Base-by-base conservation (phyloP, 1,140 invertebrate genomes). In the Magallana gigas region DNA sequence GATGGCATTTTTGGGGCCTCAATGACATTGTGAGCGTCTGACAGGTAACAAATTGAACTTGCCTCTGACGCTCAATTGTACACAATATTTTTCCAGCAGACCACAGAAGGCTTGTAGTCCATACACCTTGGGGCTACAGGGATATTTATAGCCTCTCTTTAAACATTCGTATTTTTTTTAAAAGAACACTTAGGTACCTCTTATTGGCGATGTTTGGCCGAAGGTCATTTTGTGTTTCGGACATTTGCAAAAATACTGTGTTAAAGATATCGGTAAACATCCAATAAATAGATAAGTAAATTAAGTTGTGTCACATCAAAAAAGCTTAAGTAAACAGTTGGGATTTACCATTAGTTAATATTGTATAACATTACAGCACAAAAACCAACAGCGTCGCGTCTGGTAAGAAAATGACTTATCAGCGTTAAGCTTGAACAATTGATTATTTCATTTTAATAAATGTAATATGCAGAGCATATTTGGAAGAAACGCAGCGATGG, bases 351-450 rank as follows among this genome's bases (percentile, higher is more conserved):
- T 29, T 18, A 29, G 23, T 76, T 76, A 29, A 76, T 76, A 48
- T 76, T 76, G 36, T 23, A 76, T 29, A 76, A 76, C 68, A 76
- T 76, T 76, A 76, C 9, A 76, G 29, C 68, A 76, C 23, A 76
- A 76, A 23, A 8, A 29, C 36, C 23, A 76, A 64, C 60, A 64
- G 36, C 60, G 16, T 23, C 23, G 5, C 23, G 68, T 76, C 68
- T 29, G n/a, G 60, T 16, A 36, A 4, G 23, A 9, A 48, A 48
- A 48, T 48, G 36, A 48, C 36, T 48, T 48, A 2, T 48, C 5
- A 5, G 36, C 36, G 36, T 48, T 48, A 4, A 48, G 36, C 36
- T 48, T 48, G 36, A 48, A 48, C 36, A 48, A 48, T 48, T 48
- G 36, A 48, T 48, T 4, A 48, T 48, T 48, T 48, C 36, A 48